phyloP scores from a whole-genome alignment of 2,113 vertebrate species.

The Gavia stellata region DNA sequence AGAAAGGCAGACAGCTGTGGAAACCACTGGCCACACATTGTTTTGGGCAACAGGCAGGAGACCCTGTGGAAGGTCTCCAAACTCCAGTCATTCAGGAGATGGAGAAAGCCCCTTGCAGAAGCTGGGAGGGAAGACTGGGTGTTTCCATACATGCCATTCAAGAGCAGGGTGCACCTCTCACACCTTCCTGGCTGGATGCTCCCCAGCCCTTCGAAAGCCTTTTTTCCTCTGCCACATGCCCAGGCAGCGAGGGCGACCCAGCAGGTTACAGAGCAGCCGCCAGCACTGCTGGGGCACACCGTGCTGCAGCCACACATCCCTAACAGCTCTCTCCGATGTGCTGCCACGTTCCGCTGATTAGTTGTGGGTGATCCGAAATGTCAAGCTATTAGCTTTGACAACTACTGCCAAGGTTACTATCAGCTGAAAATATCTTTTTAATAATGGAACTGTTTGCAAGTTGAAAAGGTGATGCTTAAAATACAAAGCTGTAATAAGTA shows the following conservation, averaged over 20 bases:
- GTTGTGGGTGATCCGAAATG: conserved; percentile 72
- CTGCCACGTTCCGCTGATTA: conserved; percentile 69
- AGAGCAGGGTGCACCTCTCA: neutral
- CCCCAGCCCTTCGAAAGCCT: conserved; percentile 4
- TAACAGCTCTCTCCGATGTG: conserved; percentile 70
- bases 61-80: neutral
- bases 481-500: conserved; percentile 62
- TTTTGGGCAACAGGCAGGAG: neutral
- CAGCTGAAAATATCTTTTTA: conserved; percentile 55
- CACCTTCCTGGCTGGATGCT: neutral
- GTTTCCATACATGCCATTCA: neutral
- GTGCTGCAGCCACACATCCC: conserved; percentile 21
- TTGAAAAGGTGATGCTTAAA: conserved; percentile 64
- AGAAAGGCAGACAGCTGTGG: neutral
- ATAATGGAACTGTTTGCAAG: conserved; percentile 63
- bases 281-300: conserved; percentile 21
- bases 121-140: neutral
- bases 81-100: neutral
- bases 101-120: neutral
- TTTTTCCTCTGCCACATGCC: neutral
- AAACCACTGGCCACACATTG: neutral
- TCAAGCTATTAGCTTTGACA: conserved; percentile 72
- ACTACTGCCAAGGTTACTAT: conserved; percentile 58
- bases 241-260: neutral
- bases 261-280: conserved; percentile 39